These are phyloP conservation scores for Nothoprocta pentlandii DNA, from an alignment of 2,113 vertebrate genomes.

Conservation along the genomic window DNA sequence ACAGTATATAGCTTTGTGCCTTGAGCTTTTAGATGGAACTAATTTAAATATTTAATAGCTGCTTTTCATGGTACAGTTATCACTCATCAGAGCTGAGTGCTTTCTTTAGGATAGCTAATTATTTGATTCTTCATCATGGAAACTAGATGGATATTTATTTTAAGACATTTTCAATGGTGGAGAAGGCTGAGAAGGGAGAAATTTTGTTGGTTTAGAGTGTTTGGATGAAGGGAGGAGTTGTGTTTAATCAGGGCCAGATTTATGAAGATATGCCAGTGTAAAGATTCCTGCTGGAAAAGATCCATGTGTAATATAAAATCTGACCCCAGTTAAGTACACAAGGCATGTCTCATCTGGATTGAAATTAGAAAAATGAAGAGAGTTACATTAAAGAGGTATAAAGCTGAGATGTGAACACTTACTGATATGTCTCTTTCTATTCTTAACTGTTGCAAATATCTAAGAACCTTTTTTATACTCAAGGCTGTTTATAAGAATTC, in stretches of 20 bases:
- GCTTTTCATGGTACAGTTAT: conserved; percentile 16
- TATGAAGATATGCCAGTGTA: conserved; percentile 32
- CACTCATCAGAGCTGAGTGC: background rate
- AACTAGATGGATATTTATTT: background rate
- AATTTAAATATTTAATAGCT: conserved; percentile 45
- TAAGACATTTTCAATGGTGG: background rate
- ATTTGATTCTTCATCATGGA: background rate
- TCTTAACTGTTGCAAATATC: background rate
- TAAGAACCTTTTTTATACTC: background rate
- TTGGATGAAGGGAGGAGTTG: conserved; percentile 39
- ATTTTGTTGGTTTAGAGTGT: background rate
- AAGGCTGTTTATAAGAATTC: background rate
- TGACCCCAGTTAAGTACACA: conserved; percentile 36
- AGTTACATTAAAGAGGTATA: background rate
- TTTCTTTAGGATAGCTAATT: background rate
- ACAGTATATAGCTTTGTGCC: background rate
- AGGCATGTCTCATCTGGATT: conserved; percentile 3
- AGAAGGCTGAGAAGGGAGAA: background rate
- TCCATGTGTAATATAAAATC: background rate
- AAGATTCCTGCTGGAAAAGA: conserved; percentile 48
- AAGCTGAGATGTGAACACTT: background rate
- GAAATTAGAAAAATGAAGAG: conserved; percentile 40
- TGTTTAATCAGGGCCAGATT: conserved; percentile 29
- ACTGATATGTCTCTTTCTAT: background rate
- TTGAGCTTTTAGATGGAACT: conserved; percentile 26